These are phyloP conservation scores for Liodrosophila aerea DNA, from an alignment of 2,888 invertebrate species.

Conservation along the genomic window DNA sequence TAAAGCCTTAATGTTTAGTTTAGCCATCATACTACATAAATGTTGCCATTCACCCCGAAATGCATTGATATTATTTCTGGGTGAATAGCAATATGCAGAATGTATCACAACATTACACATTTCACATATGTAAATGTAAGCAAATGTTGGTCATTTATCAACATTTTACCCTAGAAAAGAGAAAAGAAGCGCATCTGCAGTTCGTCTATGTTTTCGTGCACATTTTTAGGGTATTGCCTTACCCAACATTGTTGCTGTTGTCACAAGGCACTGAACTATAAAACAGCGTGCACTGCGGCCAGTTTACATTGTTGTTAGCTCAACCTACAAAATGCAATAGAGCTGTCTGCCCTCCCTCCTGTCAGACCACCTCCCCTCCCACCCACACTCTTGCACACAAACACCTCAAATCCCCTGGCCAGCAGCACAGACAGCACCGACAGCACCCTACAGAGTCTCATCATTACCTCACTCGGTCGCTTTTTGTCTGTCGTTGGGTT, in stretches of 20 bases:
- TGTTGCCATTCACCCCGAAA: too few relatives aligned
- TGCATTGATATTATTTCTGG: too few relatives aligned
- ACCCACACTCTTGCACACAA: background rate
- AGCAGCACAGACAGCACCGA: background rate
- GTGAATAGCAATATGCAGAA: too few relatives aligned
- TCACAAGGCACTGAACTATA: slow-evolving; percentile 50
- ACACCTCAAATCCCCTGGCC: background rate
- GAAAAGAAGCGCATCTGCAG: background rate
- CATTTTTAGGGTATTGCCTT: slow-evolving; percentile 12
- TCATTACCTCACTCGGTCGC: background rate
- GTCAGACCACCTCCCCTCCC: too few relatives aligned
- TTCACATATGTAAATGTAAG: too few relatives aligned
- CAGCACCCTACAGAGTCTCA: background rate
- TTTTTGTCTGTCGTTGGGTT: slow-evolving; percentile 2
- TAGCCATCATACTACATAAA: too few relatives aligned
- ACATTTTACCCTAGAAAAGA: too few relatives aligned
- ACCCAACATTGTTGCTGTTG: slow-evolving; percentile 8
- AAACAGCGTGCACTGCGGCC: slow-evolving; percentile 37
- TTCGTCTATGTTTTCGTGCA: slow-evolving; percentile 1
- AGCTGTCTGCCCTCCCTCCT: background rate
- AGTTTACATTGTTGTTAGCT: slow-evolving; percentile 41
- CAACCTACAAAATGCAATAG: too few relatives aligned
- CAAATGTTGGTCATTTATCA: too few relatives aligned
- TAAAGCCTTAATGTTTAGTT: too few relatives aligned
- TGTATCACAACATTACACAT: too few relatives aligned